Percentiles rank a stretch among this genome's conserved stretches.
Evolutionary conservation across 1,140 invertebrate genomes (phyloP).

Genomic region (Megalopta genalis): DNA sequence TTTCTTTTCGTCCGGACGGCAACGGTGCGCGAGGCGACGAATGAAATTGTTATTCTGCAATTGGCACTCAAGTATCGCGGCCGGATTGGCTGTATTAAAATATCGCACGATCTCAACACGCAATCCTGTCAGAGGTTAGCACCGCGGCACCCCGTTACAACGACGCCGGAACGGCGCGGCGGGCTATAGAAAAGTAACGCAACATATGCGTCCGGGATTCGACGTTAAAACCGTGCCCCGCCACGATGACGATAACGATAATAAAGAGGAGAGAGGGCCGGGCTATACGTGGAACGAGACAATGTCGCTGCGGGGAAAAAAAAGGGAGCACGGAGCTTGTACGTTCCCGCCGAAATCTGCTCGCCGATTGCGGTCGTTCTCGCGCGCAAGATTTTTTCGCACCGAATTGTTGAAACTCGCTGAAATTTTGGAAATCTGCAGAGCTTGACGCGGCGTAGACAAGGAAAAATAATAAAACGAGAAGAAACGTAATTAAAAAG

Average conservation of each 20-base stretch:
- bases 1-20: too few species aligned
- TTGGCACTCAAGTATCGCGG: neutral
- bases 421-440: too few species aligned
- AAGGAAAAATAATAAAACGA: too few species aligned
- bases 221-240: conserved; percentile 45
- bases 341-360: neutral
- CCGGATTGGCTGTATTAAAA: conserved; percentile 16
- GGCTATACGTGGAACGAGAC: conserved; percentile 5
- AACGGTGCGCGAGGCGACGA: neutral
- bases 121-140: conserved; percentile 33
- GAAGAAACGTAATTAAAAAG: too few species aligned
- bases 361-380: too few species aligned
- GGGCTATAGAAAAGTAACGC: conserved; percentile 58
- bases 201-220: conserved; percentile 35
- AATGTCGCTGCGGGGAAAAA: neutral
- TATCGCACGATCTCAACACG: conserved; percentile 34
- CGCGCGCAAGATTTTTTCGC: too few species aligned
- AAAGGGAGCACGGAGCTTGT: neutral
- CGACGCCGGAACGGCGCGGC: conserved; percentile 2
- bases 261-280: conserved; percentile 45
- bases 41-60: conserved; percentile 4
- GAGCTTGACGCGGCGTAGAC: too few species aligned
- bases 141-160: conserved; percentile 8
- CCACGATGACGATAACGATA: conserved; percentile 61
- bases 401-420: too few species aligned